These are phyloP conservation scores for Sciurus vulgaris DNA, from an alignment of 2,797 vertebrate genomes.

Conservation along the genomic window DNA sequence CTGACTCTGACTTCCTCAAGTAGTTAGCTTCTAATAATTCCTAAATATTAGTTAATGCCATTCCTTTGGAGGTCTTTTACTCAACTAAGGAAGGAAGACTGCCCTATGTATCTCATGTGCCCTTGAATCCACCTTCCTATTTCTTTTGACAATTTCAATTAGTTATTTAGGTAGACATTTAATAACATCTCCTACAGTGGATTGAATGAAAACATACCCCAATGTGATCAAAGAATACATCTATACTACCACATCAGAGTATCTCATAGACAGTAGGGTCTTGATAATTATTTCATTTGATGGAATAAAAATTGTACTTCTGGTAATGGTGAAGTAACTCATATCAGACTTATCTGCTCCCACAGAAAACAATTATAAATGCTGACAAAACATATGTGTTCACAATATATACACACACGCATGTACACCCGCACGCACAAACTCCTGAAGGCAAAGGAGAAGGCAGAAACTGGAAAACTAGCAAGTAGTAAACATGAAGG, in stretches of 20 bases:
- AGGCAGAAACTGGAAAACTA: not conserved
- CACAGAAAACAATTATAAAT: not conserved
- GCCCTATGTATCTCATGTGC: not conserved
- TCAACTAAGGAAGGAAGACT: not conserved
- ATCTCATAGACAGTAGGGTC: not conserved
- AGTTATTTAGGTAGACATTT: not conserved
- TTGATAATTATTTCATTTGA: not conserved
- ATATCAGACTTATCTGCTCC: not conserved
- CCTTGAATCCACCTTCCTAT: not conserved
- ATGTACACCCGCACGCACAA: not conserved
- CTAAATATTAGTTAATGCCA: not conserved
- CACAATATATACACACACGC: not conserved
- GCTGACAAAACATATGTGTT: not conserved
- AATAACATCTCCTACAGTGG: not conserved
- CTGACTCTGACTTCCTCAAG: not conserved
- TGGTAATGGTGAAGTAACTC: not conserved
- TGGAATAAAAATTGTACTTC: constrained; percentile 1
- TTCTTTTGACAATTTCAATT: not conserved
- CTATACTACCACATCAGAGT: not conserved
- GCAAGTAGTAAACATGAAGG: not conserved
- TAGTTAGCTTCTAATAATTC: not conserved
- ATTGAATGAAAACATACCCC: not conserved
- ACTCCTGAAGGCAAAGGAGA: not conserved
- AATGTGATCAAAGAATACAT: not conserved
- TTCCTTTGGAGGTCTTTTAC: not conserved